Conservation (phyloP, 2,888 invertebrate species). For the Andrena hattorfiana region DNA sequence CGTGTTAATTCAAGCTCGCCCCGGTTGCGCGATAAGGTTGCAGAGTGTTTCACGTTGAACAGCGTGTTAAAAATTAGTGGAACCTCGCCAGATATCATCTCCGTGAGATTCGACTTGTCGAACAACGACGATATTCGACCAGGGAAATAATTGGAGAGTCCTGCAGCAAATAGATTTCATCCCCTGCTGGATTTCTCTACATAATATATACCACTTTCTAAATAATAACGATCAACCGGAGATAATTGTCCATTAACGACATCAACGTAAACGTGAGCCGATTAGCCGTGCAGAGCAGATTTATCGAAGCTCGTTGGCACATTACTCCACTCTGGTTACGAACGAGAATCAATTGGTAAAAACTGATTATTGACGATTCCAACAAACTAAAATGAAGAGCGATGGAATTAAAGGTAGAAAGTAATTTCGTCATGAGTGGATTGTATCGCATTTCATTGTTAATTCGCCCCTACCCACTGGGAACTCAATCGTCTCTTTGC, state of each 20-base stretch:
- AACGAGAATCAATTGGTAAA: slow-evolving; percentile 25
- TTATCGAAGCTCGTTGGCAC: slow-evolving; percentile 34
- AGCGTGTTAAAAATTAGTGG: background rate
- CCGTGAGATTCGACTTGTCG: background rate
- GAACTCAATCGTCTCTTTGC: too few relatives aligned
- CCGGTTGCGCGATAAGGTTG: background rate
- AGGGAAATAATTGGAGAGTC: too few relatives aligned
- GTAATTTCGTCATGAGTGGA: background rate
- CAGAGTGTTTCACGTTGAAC: background rate
- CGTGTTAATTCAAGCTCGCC: slow-evolving; percentile 27
- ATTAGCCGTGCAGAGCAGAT: slow-evolving; percentile 24
- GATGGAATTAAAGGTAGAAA: slow-evolving; percentile 15
- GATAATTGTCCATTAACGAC: too few relatives aligned
- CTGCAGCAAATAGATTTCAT: too few relatives aligned
- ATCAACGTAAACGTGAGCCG: slow-evolving; percentile 20
- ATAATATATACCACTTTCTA: too few relatives aligned
- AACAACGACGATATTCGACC: background rate
- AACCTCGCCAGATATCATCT: background rate
- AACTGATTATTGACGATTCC: slow-evolving; percentile 30
- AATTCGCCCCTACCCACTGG: background rate
- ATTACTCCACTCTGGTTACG: slow-evolving; percentile 27
- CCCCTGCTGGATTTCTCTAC: too few relatives aligned
- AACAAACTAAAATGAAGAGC: background rate
- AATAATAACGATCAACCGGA: too few relatives aligned
- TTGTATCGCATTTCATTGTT: background rate